Evolutionary conservation across 1,140 invertebrate species (phyloP).

Genomic region (Drosophila seguyi): DNA sequence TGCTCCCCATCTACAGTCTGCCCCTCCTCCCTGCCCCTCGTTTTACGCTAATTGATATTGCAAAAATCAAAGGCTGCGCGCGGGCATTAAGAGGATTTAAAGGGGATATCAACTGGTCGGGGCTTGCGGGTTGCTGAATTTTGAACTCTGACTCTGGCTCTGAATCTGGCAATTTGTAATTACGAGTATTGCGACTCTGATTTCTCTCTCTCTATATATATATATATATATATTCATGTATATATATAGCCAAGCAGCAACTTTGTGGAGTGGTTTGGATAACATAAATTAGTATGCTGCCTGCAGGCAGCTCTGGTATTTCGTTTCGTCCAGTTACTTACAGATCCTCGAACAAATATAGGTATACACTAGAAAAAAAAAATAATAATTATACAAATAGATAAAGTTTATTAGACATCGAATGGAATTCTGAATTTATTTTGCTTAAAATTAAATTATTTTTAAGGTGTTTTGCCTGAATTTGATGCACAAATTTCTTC

Average conservation of each 20-base stretch:
- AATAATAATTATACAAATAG: background rate
- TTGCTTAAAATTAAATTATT: too few relatives aligned
- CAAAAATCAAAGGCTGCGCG: conserved; percentile 75
- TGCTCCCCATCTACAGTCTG: too few relatives aligned
- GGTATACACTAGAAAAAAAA: background rate
- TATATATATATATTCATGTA: too few relatives aligned
- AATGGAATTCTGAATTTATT: too few relatives aligned
- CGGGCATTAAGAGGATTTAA: conserved; percentile 71
- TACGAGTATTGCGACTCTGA: conserved; percentile 65
- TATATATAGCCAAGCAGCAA: background rate
- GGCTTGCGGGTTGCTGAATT: background rate
- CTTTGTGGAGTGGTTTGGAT: conserved; percentile 40
- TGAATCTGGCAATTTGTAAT: conserved; percentile 65
- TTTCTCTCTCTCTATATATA: conserved; percentile 10
- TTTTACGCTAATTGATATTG: conserved; percentile 79
- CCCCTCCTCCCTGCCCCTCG: conserved; percentile 12
- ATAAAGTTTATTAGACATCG: background rate
- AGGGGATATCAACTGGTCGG: conserved; percentile 54
- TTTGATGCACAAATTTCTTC: too few relatives aligned
- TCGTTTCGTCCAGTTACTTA: conserved; percentile 27
- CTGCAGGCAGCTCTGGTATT: conserved; percentile 48
- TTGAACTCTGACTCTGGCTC: conserved; percentile 4
- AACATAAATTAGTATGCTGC: conserved; percentile 66
- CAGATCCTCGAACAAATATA: conserved; percentile 11
- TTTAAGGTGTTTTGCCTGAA: too few relatives aligned